phyloP scores from a whole-genome alignment of 1,140 invertebrate species.

The Ericerus pela region DNA sequence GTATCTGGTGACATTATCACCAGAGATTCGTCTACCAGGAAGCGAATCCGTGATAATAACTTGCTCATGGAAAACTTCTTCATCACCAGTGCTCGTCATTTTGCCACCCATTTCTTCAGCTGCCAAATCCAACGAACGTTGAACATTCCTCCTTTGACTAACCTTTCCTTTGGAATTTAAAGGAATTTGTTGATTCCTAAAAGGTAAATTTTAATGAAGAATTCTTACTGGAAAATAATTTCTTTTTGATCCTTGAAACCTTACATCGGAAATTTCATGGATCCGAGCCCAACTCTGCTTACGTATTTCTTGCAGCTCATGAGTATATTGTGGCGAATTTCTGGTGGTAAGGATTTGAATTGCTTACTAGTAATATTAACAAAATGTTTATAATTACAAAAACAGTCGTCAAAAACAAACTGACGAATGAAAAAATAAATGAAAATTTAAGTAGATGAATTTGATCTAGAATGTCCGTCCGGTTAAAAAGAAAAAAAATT shows the following conservation, averaged over 20 bases:
- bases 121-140: constrained; percentile 64
- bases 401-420: too few relatives aligned
- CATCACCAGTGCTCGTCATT: constrained; percentile 60
- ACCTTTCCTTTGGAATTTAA: constrained; percentile 67
- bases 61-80: constrained; percentile 62
- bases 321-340: constrained; percentile 84
- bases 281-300: constrained; percentile 72
- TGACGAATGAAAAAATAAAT: too few relatives aligned
- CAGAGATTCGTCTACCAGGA: constrained; percentile 52
- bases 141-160: constrained; percentile 75
- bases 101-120: constrained; percentile 73
- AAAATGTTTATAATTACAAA: constrained; percentile 33
- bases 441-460: too few relatives aligned
- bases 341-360: constrained; percentile 65
- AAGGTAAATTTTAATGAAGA: constrained; percentile 11
- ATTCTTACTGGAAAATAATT: not conserved
- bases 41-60: constrained; percentile 42
- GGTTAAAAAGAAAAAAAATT: too few relatives aligned
- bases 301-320: constrained; percentile 76
- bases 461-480: too few relatives aligned
- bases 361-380: constrained; percentile 62
- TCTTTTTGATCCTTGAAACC: constrained; percentile 31
- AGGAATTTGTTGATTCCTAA: constrained; percentile 49
- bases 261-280: constrained; percentile 64
- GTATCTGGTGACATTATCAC: constrained; percentile 61